A percentile compares a stretch with the other conserved stretches of the same genome.
These are phyloP conservation scores for Ostrea edulis DNA, from an alignment of 1,140 invertebrate species.

Conservation along the genomic window DNA sequence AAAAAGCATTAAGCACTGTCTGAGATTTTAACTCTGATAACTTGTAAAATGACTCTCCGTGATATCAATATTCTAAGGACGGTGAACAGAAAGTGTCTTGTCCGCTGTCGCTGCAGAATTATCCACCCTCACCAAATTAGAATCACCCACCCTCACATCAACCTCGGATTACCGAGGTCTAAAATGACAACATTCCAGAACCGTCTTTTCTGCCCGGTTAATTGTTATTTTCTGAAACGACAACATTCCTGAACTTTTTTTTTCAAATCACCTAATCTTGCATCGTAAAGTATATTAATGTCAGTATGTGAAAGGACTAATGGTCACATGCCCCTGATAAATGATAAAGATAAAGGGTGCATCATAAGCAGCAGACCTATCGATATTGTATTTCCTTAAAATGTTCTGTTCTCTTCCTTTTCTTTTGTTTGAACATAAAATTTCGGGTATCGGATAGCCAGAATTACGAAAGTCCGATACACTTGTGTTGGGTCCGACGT, in stretches of 20 bases:
- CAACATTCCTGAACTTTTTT: background rate
- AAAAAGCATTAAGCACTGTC: background rate
- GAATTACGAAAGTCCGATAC: background rate
- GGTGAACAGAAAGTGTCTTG: background rate
- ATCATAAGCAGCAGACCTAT: background rate
- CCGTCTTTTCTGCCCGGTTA: background rate
- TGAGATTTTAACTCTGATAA: conserved; percentile 13
- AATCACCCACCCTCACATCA: background rate
- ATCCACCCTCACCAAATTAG: conserved; percentile 15
- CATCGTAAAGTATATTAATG: background rate
- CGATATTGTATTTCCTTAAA: background rate
- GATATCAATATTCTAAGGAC: background rate
- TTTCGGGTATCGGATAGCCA: background rate
- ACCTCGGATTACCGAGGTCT: background rate
- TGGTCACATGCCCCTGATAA: background rate
- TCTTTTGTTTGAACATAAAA: background rate
- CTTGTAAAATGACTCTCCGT: background rate
- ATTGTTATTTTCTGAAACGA: background rate
- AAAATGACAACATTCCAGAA: background rate
- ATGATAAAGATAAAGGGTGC: background rate
- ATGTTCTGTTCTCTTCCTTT: background rate
- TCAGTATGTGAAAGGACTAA: background rate
- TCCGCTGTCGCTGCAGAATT: background rate
- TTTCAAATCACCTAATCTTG: background rate
- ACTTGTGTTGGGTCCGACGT: background rate